Base-by-base conservation (phyloP, 2,113 vertebrate species). In the Pluvianellus socialis region DNA sequence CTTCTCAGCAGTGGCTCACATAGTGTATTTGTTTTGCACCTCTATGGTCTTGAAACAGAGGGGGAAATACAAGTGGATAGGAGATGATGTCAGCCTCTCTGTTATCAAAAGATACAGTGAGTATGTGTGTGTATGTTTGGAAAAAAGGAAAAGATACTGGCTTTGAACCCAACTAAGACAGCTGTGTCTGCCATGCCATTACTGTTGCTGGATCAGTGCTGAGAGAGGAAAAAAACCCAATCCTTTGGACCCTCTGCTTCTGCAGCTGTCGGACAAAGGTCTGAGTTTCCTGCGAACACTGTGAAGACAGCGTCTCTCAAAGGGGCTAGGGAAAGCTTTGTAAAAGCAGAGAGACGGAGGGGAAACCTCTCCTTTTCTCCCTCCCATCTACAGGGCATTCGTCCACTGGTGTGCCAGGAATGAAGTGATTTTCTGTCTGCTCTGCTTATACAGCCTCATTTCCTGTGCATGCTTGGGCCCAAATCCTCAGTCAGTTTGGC, bases 81-180 rank as follows among this genome's bases (percentile, higher is more conserved):
- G 92, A 96, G 95, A 96, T 95, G 91, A 96, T 94, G 91, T 96
- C 96, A 97, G 66, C 79, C 77, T 94, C 77, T 56, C 65, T 94
- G 80, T 92, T 96, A 88, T 85, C 83, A 92, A 95, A 94, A 89
- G 92, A 75, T 93, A 91, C 80, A 79, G 67, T 67, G 80, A 67
- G 32, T 38, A 18, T 79, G 28, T 86, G 59, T 75, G 38, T 83
- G 47, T 77, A 42, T 88, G 42, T 71, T 80, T 79, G 76, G n/a
- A 66, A 77, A 70, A 89, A 92, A 55, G 50, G 45, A 90, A 85
- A 91, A 89, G 30, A 75, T 67, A 67, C 63, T 96, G 91, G 70
- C 88, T 95, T 82, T 88, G 82, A 90, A 94, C 67, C 79, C 84
- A 83, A 89, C 70, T 63, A 83, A 83, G 76, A 90, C 95, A 95